Percentiles rank a stretch among this genome's conserved stretches.
Evolutionary conservation across 1,140 invertebrate genomes (phyloP).

Genomic region (Drosophila bifasciata): DNA sequence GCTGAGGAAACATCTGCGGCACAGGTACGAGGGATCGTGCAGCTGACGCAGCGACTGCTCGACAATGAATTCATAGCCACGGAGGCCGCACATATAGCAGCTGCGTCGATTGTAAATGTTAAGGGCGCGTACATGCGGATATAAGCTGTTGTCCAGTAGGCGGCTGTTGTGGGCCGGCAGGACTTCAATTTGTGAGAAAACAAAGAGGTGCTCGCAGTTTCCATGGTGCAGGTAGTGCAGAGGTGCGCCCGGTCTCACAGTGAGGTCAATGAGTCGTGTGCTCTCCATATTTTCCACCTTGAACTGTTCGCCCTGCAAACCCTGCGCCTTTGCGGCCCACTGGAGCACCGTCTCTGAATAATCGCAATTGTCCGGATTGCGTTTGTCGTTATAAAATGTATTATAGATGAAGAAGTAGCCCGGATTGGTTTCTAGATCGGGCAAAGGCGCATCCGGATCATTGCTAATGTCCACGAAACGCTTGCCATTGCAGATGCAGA

Average conservation of each 20-base stretch:
- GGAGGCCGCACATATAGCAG: slow-evolving; percentile 86
- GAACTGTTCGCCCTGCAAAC: slow-evolving; percentile 85
- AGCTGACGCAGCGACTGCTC: slow-evolving; percentile 86
- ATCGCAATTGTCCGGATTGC: slow-evolving; percentile 86
- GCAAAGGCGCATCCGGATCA: slow-evolving; percentile 84
- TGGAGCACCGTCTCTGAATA: slow-evolving; percentile 87
- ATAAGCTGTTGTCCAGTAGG: slow-evolving; percentile 36
- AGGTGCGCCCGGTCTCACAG: slow-evolving; percentile 89
- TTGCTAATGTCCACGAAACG: slow-evolving; percentile 87
- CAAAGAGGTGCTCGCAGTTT: slow-evolving; percentile 94
- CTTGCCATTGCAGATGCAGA: slow-evolving; percentile 88
- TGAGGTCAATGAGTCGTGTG: slow-evolving; percentile 87
- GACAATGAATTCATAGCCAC: slow-evolving; percentile 86
- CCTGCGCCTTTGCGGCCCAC: slow-evolving; percentile 86
- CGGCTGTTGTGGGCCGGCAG: slow-evolving; percentile 67
- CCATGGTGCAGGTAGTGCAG: slow-evolving; percentile 93
- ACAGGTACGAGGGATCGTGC: slow-evolving; percentile 88
- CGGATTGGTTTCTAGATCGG: slow-evolving; percentile 85
- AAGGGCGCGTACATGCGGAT: slow-evolving; percentile 85
- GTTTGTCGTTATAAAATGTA: slow-evolving; percentile 91
- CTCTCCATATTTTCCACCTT: slow-evolving; percentile 87
- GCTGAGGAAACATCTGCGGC: slow-evolving; percentile 87
- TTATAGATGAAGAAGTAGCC: slow-evolving; percentile 92
- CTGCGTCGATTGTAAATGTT: slow-evolving; percentile 80
- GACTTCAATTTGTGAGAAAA: slow-evolving; percentile 89